These are phyloP conservation scores for Eristalis tenax DNA, from an alignment of 2,888 invertebrate species.

Conservation along the genomic window DNA sequence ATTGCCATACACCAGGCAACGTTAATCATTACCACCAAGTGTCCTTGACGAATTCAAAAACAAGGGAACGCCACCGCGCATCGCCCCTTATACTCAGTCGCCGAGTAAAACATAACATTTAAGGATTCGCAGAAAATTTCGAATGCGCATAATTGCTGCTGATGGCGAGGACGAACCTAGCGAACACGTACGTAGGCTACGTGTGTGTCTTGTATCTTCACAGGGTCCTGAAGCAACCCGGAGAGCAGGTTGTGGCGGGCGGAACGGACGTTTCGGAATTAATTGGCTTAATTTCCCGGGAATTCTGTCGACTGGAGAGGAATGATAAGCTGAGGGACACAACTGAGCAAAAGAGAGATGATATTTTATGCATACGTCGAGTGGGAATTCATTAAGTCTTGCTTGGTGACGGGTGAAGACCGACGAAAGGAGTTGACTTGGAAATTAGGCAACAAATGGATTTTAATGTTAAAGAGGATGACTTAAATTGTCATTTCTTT, in stretches of 20 bases:
- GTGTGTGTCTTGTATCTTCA: neutral
- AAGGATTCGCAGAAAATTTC: slow-evolving; percentile 41
- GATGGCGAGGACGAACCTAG: neutral
- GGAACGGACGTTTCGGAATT: slow-evolving; percentile 39
- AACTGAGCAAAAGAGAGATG: neutral
- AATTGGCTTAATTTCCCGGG: slow-evolving; percentile 63
- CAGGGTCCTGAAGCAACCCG: neutral
- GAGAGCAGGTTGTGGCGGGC: neutral
- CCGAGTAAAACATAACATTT: neutral
- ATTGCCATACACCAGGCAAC: slow-evolving; percentile 10
- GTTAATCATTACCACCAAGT: slow-evolving; percentile 42
- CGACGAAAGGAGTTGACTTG: neutral
- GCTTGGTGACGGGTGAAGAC: neutral
- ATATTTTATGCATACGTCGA: slow-evolving; percentile 29
- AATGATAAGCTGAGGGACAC: neutral
- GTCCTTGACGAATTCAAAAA: slow-evolving; percentile 44
- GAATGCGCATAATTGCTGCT: slow-evolving; percentile 57
- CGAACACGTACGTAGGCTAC: neutral
- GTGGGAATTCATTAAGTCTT: slow-evolving; percentile 16
- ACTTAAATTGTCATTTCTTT: neutral
- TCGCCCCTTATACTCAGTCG: neutral
- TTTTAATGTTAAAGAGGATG: neutral
- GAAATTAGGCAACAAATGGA: neutral
- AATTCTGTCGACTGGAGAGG: slow-evolving; percentile 12
- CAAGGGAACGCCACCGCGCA: neutral